Evolutionary conservation across 2,888 invertebrate genomes (phyloP), one percentile per base, ranked within the genome.

Genomic region (Gari tellinella): DNA sequence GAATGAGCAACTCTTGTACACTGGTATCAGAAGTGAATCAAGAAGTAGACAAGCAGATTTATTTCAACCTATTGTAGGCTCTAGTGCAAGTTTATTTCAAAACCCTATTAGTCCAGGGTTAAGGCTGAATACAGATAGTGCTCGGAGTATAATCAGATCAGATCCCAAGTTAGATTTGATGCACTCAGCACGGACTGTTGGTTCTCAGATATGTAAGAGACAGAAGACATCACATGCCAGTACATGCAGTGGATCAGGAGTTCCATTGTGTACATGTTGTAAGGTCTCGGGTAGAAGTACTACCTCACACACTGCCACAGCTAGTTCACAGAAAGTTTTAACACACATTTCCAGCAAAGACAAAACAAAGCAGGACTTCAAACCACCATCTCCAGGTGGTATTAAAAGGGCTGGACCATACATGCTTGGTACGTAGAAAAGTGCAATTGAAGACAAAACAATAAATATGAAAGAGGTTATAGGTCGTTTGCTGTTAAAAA

Each of bases 331-430:
- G 31, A 31, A 7, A 7, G 10, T 31, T 31, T 31, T 10, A 31
- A 31, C 31, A 31, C 10, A 7, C 5, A 7, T 10, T 7, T 4
- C 10, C 10, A 31, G 31, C 10, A 15, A 12, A 15, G 25, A 23
- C 17, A 43, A 23, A 10, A 10, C 31, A 31, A 31, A 7, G 31
- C 31, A 72, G 45, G 68, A 75, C 31, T 19, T 72, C 17, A 48
- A 60, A 26, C 78, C 78, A 17, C 81, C 82, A 23, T 61, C 61
- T 19, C 73, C 57, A 38, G 73, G 72, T 1, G 78, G 75, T n/a
- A 81, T 89, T 8, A 88, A 88, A 83, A 94, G 94, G 86, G 95
- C 95, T 76, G 95, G 95, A 0, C 94, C 95, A 43, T 95, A 94
- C 88, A 92, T 95, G 51, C 89, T 95, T 52, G 91, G 91, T 90